Base-by-base conservation (phyloP, 1,140 invertebrate species). In the Colletes gigas region DNA sequence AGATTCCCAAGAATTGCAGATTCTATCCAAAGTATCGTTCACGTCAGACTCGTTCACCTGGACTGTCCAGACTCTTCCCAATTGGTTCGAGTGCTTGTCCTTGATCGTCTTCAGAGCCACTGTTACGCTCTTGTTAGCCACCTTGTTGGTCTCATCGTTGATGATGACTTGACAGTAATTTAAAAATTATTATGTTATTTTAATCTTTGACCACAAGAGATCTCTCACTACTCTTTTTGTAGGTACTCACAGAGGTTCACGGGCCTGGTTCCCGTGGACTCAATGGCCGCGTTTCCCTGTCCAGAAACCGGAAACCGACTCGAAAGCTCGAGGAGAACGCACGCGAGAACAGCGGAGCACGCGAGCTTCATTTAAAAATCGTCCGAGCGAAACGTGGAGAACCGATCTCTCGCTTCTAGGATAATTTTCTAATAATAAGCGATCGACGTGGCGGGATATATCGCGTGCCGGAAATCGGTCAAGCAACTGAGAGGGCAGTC, bases 121-220 rank as follows among this genome's bases (percentile, higher is more conserved):
- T 1, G 41, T 82, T 39, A 93, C 84, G 77, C 91, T 93, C 59
- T 79, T 89, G 63, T 92, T 93, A 0, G 89, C 91, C 10, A 89
- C 65, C 8, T 83, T 78, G 70, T 93, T 93, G 2, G 41, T 57
- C 14, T 83, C 79, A 15, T 89, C 90, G 84, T 91, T 93, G 75
- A 93, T 90, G n/a, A 92, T 79, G 60, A 93, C 93, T 93, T 78
- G 30, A 9, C 12, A 30, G 41, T 30, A 30, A 30, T 30, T 30
- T 30, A 30, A 30, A 30, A 30, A 30, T 30, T 2, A 2, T 30
- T 30, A 30, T 2, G 2, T 30, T 30, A 30, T 2, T 30, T 30
- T 30, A 30, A 1, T 30, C 30, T 30, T 30, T 30, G 30, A 30
- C n/a, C n/a, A n/a, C n/a, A n/a, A n/a, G n/a, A n/a, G n/a, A n/a